A percentile compares a stretch with the other conserved stretches of the same genome.
phyloP scores from a whole-genome alignment of 2,113 vertebrate genomes.

The Lophochroa leadbeateri region DNA sequence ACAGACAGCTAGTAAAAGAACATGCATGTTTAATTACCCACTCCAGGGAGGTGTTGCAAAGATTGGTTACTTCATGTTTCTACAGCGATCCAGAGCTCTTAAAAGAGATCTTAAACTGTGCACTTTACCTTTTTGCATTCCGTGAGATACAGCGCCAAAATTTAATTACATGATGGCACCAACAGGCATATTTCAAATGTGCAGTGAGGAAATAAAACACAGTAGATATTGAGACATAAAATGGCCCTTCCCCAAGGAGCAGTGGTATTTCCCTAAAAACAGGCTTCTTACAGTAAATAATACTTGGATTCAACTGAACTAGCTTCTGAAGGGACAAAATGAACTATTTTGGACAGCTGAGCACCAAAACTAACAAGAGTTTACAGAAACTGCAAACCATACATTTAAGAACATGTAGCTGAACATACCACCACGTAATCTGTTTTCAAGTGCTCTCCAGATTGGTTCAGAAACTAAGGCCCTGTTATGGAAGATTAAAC shows the following conservation, averaged over 20 bases:
- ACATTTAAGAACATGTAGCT: neutral
- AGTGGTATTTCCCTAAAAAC: neutral
- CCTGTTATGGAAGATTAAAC: neutral
- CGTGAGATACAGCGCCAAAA: neutral
- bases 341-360: neutral
- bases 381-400: neutral
- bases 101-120: neutral
- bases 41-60: neutral
- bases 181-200: neutral
- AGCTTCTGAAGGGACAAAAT: neutral
- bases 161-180: conserved; percentile 14
- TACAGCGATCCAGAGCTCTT: neutral
- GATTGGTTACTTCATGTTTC: neutral
- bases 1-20: neutral
- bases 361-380: neutral
- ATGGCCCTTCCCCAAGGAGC: neutral
- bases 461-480: neutral
- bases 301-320: neutral
- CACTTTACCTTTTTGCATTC: neutral
- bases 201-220: neutral
- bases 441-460: neutral
- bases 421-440: neutral
- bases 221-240: neutral
- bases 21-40: neutral
- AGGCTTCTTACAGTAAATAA: neutral